Evolutionary conservation across 1,140 invertebrate species (phyloP).

Genomic region (Leucophenga varia): DNA sequence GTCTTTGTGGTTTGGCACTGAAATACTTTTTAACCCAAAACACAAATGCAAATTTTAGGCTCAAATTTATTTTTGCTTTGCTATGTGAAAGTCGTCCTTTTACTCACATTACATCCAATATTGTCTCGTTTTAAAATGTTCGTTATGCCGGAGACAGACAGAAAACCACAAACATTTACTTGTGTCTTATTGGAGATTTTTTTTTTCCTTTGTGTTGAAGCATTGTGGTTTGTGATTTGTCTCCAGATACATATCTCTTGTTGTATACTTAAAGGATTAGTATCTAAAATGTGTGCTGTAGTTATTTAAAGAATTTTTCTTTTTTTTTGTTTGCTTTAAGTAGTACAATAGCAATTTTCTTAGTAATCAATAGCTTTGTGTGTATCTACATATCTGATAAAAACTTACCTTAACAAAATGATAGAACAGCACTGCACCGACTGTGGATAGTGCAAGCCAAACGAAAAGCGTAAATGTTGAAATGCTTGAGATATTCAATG

Average conservation of each 20-base stretch:
- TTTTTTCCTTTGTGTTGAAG: constrained; percentile 7
- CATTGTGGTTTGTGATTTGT: constrained; percentile 23
- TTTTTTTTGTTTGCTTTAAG: not conserved
- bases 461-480: constrained; percentile 75
- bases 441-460: constrained; percentile 68
- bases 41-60: too few species aligned
- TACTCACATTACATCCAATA: too few species aligned
- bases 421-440: constrained; percentile 74
- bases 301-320: constrained; percentile 3
- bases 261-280: constrained; percentile 38
- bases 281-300: too few species aligned
- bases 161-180: constrained; percentile 11
- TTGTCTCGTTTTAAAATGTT: too few species aligned
- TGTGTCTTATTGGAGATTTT: constrained; percentile 12
- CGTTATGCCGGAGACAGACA: too few species aligned
- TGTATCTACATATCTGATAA: too few species aligned
- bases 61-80: too few species aligned
- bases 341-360: too few species aligned
- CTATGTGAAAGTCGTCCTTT: too few species aligned
- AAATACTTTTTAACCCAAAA: too few species aligned
- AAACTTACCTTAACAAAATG: constrained; percentile 76
- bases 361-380: too few species aligned
- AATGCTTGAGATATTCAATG: constrained; percentile 69
- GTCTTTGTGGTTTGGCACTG: too few species aligned
- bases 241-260: not conserved